Conservation (phyloP, 2,113 vertebrate genomes). For the Siphamia tubifer region DNA sequence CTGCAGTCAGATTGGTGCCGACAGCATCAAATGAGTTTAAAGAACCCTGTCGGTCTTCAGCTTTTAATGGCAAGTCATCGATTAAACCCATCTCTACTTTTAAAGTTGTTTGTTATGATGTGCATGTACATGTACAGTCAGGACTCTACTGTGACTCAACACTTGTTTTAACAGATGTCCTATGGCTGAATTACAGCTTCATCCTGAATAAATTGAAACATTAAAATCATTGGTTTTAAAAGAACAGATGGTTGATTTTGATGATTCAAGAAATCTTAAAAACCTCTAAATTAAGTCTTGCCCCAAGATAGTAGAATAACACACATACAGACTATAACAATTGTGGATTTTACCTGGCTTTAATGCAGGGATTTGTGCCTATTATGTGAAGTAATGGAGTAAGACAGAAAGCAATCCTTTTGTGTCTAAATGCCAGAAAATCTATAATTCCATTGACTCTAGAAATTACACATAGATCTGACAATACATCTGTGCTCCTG, state of each 20-base stretch:
- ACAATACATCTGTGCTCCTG: neutral
- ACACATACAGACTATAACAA: neutral
- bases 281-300: neutral
- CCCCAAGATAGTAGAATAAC: no score
- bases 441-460: neutral
- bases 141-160: neutral
- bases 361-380: slow-evolving; percentile 24
- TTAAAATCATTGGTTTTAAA: neutral
- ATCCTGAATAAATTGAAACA: neutral
- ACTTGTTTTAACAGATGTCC: slow-evolving; percentile 26
- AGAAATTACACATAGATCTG: neutral
- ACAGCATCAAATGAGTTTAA: slow-evolving; percentile 40
- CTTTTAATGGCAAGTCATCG: neutral
- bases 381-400: slow-evolving; percentile 4
- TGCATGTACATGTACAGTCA: neutral
- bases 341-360: neutral
- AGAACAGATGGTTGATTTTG: neutral
- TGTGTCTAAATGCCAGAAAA: neutral
- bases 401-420: neutral
- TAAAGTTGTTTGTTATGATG: neutral
- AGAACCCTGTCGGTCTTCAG: neutral
- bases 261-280: neutral
- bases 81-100: neutral
- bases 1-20: slow-evolving; percentile 1
- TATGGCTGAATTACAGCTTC: neutral